Evolutionary conservation across 2,888 invertebrate species (phyloP), one percentile per base, ranked within the genome.

Genomic region (Limnephilus marmoratus): DNA sequence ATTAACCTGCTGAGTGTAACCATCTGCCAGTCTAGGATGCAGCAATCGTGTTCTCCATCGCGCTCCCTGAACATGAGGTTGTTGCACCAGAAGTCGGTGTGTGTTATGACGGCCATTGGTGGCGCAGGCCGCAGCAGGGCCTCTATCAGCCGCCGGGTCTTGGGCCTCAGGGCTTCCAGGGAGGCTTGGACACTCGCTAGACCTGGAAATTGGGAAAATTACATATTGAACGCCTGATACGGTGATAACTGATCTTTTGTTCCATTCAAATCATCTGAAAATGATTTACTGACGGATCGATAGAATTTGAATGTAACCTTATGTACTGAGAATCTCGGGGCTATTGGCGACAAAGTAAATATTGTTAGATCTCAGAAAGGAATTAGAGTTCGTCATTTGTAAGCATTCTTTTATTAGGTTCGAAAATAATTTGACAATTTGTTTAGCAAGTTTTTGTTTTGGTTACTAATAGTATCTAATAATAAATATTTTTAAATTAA

Each of bases 71-170:
- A 98, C 93, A 98, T 95, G 29, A 98, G 96, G 95, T 98, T 98
- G 94, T 98, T 98, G 94, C 98, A 97, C 98, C 98, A 98, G 95
- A 98, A 98, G 94, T 98, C 98, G 0, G 98, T 98, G 95, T 98
- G 98, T 0, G 98, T 98, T 93, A 98, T 97, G 11, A 98, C 96
- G 0, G 98, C 97, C 94, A 97, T 95, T 0, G 98, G 98, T 94
- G 97, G 98, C 89, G 97, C 96, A 0, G 98, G 98, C 86, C 97
- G 96, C 53, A 98, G 95, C 12, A 98, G 95, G 3, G 97, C 97
- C 34, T 97, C 97, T 41, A 98, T 97, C 86, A 98, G 96, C 31
- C 97, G 97, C 94, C 98, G 97, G 18, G 98, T 98, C 92, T 97
- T 96, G 0, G 97, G 97, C 93, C 97, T 96, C 11, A 98, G 95